Percentiles rank a stretch among this genome's conserved stretches.
Conservation (phyloP, 2,797 vertebrate genomes). For the Hylomyscus alleni region DNA sequence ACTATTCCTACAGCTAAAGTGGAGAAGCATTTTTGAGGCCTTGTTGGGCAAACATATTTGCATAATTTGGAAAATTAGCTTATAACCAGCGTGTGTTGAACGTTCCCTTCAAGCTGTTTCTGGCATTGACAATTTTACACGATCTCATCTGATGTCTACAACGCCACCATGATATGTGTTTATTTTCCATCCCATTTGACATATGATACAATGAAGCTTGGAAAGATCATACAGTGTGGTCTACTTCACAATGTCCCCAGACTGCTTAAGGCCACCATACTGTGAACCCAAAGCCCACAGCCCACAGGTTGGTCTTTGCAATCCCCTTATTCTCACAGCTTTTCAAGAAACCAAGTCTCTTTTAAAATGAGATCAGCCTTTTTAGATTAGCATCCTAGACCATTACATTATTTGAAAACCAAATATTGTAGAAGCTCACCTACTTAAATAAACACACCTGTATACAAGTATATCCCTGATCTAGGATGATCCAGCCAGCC, state of each 20-base stretch:
- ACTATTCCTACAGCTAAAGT: neutral
- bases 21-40: conserved; percentile 8
- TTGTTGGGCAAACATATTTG: neutral
- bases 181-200: neutral
- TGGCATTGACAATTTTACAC: neutral
- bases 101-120: neutral
- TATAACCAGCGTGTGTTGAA: neutral
- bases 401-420: conserved; percentile 14
- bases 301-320: conserved; percentile 2
- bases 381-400: conserved; percentile 1
- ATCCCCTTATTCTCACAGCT: neutral
- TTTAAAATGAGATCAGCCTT: neutral
- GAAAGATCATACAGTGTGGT: neutral
- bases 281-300: neutral
- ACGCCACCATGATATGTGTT: neutral
- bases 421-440: neutral
- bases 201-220: neutral
- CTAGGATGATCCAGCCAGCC: too few relatives aligned
- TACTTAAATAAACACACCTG: neutral
- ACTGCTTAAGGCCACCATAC: neutral
- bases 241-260: neutral
- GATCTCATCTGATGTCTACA: neutral
- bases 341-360: neutral
- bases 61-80: neutral
- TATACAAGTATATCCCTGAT: neutral